Percentiles rank a stretch among this genome's conserved stretches.
Evolutionary conservation across 2,113 vertebrate species (phyloP).

Genomic region (Chiloscyllium plagiosum): DNA sequence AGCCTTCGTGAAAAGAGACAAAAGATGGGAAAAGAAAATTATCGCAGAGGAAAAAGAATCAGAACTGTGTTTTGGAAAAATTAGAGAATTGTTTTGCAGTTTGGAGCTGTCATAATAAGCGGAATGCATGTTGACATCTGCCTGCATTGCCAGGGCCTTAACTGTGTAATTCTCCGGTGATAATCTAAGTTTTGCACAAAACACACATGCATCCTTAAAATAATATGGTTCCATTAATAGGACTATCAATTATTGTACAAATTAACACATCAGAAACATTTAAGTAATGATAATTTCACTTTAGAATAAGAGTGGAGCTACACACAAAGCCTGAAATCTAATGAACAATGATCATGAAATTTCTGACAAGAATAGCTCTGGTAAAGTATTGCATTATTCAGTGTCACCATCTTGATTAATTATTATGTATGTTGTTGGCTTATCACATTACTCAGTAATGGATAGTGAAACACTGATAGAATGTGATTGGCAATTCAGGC

Average conservation of each 20-base stretch:
- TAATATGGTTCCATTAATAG: not conserved
- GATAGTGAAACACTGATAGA: not conserved
- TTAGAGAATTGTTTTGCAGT: not conserved
- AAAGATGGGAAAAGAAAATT: not conserved
- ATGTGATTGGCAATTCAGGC: too few species aligned
- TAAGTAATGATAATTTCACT: not conserved
- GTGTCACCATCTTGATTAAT: not conserved
- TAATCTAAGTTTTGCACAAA: not conserved
- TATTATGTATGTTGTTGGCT: not conserved
- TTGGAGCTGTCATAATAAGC: not conserved
- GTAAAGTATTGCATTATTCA: not conserved
- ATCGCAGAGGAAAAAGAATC: not conserved
- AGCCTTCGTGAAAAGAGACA: not conserved
- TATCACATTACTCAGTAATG: not conserved
- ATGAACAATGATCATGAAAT: not conserved
- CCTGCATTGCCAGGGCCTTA: not conserved
- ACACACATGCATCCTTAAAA: not conserved
- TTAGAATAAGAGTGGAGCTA: not conserved
- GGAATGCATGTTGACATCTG: not conserved
- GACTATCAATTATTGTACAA: not conserved
- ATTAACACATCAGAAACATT: not conserved
- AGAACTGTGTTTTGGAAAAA: not conserved
- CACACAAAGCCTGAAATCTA: not conserved
- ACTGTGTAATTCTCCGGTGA: not conserved
- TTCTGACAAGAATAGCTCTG: not conserved